Base-by-base conservation (phyloP, 2,797 vertebrate genomes). In the Xenentodon cancila region DNA sequence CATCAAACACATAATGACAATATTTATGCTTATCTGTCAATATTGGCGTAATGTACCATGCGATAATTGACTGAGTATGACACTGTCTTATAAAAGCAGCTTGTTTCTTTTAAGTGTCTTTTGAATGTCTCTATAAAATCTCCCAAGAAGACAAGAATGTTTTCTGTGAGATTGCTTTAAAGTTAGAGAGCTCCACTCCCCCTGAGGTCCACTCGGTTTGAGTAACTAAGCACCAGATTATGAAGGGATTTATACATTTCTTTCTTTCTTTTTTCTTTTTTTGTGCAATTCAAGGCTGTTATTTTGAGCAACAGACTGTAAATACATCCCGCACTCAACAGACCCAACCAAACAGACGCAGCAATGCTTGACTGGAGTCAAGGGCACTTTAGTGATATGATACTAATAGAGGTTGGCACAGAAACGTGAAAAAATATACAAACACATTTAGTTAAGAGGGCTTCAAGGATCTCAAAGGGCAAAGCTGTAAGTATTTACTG, bases 401-500 rank as follows among this genome's bases (percentile, higher is more conserved):
- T 71, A 69, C 78, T 89, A 88, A 90, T 84, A 75, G 71, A 82
- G 64, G 73, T 51, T 84, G 84, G 71, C 82, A 81, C 70, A 7
- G 49, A 82, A 61, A 85, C 76, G 84, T 84, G 73, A 81, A 86
- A 86, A 85, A 85, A 79, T 25, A 85, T 64, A 84, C 65, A 87
- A 87, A 86, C 73, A 76, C 74, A 84, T 83, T 88, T 73, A 88
- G 84, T 76, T 77, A 79, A 80, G 68, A 79, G 76, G 43, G 53
- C 80, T 77, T 84, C 76, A 86, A 85, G 73, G 68, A 80, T 80
- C 77, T 82, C 68, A 68, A 49, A 82, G 78, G 76, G 68, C 77
- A 79, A 80, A 86, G 69, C 70, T 75, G 57, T 79, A 76, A 73
- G 75, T 80, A 67, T 48, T 73, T 68, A 46, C 64, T 63, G 43